phyloP scores from a whole-genome alignment of 2,888 invertebrate species.

The Esperia sulphurella region DNA sequence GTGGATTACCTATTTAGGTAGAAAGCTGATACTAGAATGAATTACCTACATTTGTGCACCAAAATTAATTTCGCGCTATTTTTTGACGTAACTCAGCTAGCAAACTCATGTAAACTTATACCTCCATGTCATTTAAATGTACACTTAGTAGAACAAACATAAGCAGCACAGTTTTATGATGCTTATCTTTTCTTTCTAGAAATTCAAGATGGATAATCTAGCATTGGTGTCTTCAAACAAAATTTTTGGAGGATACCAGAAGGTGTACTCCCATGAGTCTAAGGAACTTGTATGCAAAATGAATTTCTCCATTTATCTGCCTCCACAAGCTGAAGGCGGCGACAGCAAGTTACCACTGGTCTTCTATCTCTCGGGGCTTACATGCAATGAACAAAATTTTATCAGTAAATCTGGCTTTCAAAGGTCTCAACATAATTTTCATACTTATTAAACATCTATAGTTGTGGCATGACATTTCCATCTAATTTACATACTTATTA shows the following conservation, averaged over 20 bases:
- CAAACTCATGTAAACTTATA: no score
- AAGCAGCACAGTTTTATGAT: neutral
- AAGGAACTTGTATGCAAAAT: constrained; percentile 90
- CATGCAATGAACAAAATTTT: constrained; percentile 97
- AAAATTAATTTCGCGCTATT: no score
- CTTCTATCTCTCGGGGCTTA: constrained; percentile 95
- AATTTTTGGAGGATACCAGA: constrained; percentile 91
- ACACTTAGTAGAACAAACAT: no score
- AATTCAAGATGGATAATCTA: constrained; percentile 67
- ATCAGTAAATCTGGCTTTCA: constrained; percentile 97
- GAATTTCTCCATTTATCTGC: constrained; percentile 95
- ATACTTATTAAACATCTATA: no score
- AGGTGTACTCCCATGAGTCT: constrained; percentile 90
- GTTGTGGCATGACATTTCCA: no score
- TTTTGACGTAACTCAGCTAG: no score
- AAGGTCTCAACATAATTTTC: constrained; percentile 52
- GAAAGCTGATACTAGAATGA: no score
- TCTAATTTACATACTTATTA: no score
- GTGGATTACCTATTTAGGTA: no score
- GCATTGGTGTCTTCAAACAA: constrained; percentile 83
- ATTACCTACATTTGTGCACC: no score
- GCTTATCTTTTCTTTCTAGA: constrained; percentile 23
- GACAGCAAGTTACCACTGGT: constrained; percentile 87
- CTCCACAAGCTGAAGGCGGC: constrained; percentile 84
- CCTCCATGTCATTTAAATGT: no score